Conservation (phyloP, 37 sponge, comb jelly and placozoan genomes). For the Petrosia ficiformis region DNA sequence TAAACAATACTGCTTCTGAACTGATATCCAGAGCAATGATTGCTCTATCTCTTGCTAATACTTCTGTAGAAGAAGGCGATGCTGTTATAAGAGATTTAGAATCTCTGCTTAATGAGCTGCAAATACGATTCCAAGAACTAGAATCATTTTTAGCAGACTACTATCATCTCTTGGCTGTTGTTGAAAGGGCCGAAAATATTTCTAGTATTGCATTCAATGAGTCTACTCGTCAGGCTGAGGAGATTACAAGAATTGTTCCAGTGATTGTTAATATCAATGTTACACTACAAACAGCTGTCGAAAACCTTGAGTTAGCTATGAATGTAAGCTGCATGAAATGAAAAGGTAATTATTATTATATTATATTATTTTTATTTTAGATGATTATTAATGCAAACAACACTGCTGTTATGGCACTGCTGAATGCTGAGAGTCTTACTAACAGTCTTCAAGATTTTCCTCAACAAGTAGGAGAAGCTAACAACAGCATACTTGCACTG, state of each 20-base stretch:
- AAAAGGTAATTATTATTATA: no score
- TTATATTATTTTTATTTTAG: no score
- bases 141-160: not conserved
- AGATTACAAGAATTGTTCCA: not conserved
- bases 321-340: not conserved
- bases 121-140: not conserved
- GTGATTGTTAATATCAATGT: not conserved
- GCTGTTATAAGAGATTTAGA: conserved; percentile 5
- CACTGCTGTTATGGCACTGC: no score
- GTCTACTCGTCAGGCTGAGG: not conserved
- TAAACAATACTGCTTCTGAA: not conserved
- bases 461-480: not conserved
- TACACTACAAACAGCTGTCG: not conserved
- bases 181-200: not conserved
- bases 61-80: not conserved
- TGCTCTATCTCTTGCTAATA: not conserved
- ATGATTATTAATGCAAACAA: no score
- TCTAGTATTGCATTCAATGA: not conserved
- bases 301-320: not conserved
- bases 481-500: not conserved
- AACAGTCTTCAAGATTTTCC: no score
- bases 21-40: not conserved
- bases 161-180: not conserved
- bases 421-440: no score
- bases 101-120: not conserved